These are phyloP conservation scores for Mirounga angustirostris DNA, from an alignment of 2,113 vertebrate genomes.

Conservation along the genomic window DNA sequence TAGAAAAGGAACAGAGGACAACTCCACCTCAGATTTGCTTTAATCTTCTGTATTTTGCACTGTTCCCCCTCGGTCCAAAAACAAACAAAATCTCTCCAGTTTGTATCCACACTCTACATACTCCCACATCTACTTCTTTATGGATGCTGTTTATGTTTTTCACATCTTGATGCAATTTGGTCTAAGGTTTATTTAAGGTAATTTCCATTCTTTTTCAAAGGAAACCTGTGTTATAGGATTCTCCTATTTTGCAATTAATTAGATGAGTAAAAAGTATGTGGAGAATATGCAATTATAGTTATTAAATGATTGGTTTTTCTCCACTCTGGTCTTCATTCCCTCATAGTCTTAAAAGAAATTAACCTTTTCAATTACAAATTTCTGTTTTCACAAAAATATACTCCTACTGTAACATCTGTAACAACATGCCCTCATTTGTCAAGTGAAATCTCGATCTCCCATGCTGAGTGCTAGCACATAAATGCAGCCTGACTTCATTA, in stretches of 20 bases:
- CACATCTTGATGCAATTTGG: not conserved
- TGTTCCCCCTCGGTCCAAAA: no score
- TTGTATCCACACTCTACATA: accelerated
- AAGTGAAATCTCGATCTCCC: accelerated
- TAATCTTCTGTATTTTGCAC: no score
- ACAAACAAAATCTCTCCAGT: no score
- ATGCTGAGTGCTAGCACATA: accelerated
- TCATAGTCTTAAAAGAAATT: not conserved
- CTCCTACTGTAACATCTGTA: accelerated
- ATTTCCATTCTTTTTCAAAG: not conserved
- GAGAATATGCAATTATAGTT: not conserved
- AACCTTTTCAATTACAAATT: not conserved
- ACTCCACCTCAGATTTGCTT: not conserved
- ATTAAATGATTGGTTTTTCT: not conserved
- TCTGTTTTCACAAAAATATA: not conserved
- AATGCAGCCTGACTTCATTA: not conserved
- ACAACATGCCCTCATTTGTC: not conserved
- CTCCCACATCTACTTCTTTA: accelerated
- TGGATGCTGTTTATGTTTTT: accelerated
- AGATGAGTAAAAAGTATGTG: not conserved
- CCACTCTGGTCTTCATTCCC: not conserved
- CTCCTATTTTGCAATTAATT: not conserved
- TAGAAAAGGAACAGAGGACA: not conserved
- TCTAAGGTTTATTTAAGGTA: not conserved
- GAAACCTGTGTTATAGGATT: not conserved